Conservation (phyloP, 2,888 invertebrate species). For the Leucania comma region DNA sequence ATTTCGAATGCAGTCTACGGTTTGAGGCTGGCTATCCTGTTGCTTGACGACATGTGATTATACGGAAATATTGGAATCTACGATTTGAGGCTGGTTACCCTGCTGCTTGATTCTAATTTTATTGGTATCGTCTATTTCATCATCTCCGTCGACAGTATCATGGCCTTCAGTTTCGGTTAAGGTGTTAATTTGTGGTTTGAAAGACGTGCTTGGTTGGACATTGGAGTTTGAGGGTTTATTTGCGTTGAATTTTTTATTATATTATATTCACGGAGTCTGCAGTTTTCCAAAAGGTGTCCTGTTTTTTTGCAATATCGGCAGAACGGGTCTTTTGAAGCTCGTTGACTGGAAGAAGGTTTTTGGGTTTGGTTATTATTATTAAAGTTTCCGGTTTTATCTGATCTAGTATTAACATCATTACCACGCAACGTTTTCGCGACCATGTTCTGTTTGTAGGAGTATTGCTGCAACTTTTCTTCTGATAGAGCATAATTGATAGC, state of each 20-base stretch:
- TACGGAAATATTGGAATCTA: background rate
- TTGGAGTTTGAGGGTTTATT: background rate
- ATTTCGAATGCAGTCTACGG: background rate
- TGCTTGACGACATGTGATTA: background rate
- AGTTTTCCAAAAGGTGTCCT: too few relatives aligned
- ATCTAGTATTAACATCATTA: background rate
- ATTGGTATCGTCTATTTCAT: background rate
- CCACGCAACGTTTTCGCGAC: background rate
- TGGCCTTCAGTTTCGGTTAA: background rate
- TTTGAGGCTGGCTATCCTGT: constrained; percentile 2
- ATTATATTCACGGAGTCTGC: background rate
- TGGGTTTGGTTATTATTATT: background rate
- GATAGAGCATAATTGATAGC: too few relatives aligned
- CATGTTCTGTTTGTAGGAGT: too few relatives aligned
- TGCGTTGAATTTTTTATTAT: background rate
- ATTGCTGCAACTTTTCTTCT: too few relatives aligned
- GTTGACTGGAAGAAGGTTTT: background rate
- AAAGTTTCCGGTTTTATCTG: background rate
- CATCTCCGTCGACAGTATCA: background rate
- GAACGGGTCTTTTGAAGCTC: background rate
- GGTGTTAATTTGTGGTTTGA: background rate
- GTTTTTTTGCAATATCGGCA: background rate
- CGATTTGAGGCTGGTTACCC: background rate
- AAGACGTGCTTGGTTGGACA: background rate
- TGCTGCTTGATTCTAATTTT: too few relatives aligned